These are phyloP conservation scores for Peromyscus attwateri DNA, from an alignment of 2,797 vertebrate genomes.

Conservation along the genomic window DNA sequence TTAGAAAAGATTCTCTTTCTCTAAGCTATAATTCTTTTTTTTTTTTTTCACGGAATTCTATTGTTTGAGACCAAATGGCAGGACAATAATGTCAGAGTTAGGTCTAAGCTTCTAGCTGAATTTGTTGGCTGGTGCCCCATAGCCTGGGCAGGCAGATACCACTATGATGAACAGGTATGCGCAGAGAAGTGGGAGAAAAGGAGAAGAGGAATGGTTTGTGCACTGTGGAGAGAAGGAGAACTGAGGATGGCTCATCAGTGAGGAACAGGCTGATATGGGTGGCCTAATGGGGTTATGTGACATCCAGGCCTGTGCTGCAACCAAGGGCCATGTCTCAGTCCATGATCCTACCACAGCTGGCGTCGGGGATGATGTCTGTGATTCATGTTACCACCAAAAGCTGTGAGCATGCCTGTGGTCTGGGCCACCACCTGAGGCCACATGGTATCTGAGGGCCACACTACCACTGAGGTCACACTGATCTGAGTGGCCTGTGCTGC, in stretches of 20 bases:
- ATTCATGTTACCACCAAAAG: background rate
- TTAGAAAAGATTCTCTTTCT: slow-evolving; percentile 6
- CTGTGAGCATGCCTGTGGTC: background rate
- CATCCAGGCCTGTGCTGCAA: background rate
- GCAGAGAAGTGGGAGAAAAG: background rate
- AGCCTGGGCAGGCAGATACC: background rate
- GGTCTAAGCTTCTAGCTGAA: background rate
- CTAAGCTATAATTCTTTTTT: background rate
- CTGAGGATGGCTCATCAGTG: background rate
- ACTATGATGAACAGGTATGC: background rate
- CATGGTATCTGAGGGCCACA: background rate
- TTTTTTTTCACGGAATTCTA: background rate
- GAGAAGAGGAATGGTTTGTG: background rate
- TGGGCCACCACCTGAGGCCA: background rate
- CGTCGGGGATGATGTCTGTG: background rate
- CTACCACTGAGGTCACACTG: background rate
- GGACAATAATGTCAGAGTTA: background rate
- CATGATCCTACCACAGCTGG: background rate
- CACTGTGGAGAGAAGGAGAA: background rate
- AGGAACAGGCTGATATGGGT: background rate
- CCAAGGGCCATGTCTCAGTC: background rate
- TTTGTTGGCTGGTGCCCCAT: background rate
- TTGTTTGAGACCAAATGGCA: slow-evolving; percentile 62
- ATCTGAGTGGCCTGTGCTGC: background rate
- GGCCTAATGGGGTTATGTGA: background rate